A percentile compares a stretch with the other conserved stretches of the same genome.
phyloP scores from a whole-genome alignment of 2,113 vertebrate genomes.

The Axis porcinus region DNA sequence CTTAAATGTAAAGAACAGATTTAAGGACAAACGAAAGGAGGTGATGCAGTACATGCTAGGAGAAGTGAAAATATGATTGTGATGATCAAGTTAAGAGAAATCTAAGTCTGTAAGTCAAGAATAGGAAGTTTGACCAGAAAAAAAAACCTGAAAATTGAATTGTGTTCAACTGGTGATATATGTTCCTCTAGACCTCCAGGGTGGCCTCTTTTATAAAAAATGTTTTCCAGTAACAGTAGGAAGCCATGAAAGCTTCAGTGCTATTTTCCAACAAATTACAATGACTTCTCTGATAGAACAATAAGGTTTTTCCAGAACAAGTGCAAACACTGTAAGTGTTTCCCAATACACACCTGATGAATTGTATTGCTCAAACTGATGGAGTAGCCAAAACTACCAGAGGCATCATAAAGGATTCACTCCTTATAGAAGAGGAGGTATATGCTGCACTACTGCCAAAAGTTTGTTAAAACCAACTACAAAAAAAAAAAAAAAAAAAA shows the following conservation, averaged over 20 bases:
- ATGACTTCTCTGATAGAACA: conserved; percentile 14
- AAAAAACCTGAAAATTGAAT: conserved; percentile 17
- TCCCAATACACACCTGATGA: background rate
- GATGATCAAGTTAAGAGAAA: background rate
- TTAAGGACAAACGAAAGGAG: background rate
- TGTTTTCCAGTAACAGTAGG: conserved; percentile 19
- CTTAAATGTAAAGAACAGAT: background rate
- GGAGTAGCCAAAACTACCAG: background rate
- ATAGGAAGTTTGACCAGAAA: background rate
- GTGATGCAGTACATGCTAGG: background rate
- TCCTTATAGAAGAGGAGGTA: background rate
- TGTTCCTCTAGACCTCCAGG: background rate
- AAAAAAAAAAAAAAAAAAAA: background rate
- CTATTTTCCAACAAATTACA: conserved; percentile 37
- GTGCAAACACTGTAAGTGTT: background rate
- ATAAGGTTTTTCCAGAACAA: conserved; percentile 35
- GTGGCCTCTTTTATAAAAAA: conserved; percentile 3
- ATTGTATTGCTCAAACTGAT: conserved; percentile 28
- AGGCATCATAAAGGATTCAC: background rate
- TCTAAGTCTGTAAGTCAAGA: background rate
- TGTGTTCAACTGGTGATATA: background rate
- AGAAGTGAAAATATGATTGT: background rate
- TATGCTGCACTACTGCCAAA: background rate
- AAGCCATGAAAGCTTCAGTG: conserved; percentile 21
- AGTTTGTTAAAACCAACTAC: background rate